Conservation (phyloP, 1,140 invertebrate genomes). For the Ruditapes philippinarum region DNA sequence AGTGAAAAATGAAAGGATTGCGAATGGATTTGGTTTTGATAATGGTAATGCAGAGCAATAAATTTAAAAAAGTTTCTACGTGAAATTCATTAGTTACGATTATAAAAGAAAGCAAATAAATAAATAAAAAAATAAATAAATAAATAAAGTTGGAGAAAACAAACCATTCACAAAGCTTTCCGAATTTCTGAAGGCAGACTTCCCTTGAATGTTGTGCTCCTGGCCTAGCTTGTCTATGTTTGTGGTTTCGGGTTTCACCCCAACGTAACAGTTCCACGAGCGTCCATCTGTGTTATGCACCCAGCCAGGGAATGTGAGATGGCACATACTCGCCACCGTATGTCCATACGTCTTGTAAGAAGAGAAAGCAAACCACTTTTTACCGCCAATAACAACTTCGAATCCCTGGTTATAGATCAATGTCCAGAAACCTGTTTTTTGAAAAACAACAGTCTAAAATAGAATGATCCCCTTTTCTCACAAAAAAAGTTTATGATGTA, state of each 20-base stretch:
- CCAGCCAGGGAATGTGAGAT: conserved; percentile 85
- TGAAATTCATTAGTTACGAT: too few species aligned
- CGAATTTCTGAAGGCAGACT: neutral
- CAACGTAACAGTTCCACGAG: conserved; percentile 81
- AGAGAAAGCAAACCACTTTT: conserved; percentile 87
- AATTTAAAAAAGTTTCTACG: too few species aligned
- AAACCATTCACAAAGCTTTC: neutral
- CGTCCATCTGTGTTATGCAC: conserved; percentile 85
- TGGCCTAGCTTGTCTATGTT: neutral
- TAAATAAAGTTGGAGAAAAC: too few species aligned
- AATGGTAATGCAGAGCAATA: too few species aligned
- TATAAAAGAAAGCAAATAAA: too few species aligned
- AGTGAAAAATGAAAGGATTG: too few species aligned
- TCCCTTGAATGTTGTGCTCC: too few species aligned
- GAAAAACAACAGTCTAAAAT: too few species aligned
- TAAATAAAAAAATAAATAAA: too few species aligned
- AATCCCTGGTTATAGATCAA: conserved; percentile 87
- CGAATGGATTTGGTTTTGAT: too few species aligned
- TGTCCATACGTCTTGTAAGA: conserved; percentile 75
- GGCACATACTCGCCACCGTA: conserved; percentile 83
- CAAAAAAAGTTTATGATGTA: too few species aligned
- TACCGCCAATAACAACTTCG: conserved; percentile 77
- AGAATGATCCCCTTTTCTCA: too few species aligned
- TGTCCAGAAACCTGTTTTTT: conserved; percentile 86
- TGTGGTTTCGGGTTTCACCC: neutral